Evolutionary conservation across 2,888 invertebrate genomes (phyloP).

Genomic region (Choreutis nemorana): DNA sequence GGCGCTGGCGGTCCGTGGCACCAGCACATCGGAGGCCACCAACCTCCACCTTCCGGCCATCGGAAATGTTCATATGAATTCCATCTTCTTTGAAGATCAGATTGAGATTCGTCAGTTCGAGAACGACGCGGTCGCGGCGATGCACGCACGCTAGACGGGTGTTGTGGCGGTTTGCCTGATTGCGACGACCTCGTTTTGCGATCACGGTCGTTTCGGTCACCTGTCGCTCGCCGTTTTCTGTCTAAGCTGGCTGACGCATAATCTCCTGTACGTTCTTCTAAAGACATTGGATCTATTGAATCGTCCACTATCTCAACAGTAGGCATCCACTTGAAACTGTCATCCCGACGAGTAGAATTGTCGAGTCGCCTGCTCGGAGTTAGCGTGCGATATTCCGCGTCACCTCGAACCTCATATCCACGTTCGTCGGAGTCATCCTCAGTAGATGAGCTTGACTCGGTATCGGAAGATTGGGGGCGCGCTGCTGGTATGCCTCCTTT

Average conservation of each 20-base stretch:
- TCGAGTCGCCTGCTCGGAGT: constrained; percentile 52
- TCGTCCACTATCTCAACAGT: constrained; percentile 40
- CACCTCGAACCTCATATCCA: constrained; percentile 65
- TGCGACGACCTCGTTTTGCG: constrained; percentile 70
- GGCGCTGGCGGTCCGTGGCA: constrained; percentile 53
- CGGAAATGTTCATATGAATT: constrained; percentile 69
- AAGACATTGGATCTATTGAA: constrained; percentile 24
- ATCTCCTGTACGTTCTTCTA: constrained; percentile 36
- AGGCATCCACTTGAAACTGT: constrained; percentile 74
- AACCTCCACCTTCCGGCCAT: constrained; percentile 60
- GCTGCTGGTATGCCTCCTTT: constrained; percentile 46
- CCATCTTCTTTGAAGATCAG: constrained; percentile 54
- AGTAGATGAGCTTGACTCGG: constrained; percentile 39
- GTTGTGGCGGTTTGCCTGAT: constrained; percentile 58
- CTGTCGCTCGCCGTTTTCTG: constrained; percentile 55
- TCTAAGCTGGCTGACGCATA: constrained; percentile 61
- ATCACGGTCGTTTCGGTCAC: constrained; percentile 68
- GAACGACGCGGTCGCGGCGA: constrained; percentile 47
- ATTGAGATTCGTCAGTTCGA: constrained; percentile 43
- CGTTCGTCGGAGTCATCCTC: constrained; percentile 45
- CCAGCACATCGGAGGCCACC: constrained; percentile 59
- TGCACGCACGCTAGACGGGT: constrained; percentile 44
- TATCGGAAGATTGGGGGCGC: constrained; percentile 45
- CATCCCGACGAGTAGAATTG: constrained; percentile 70
- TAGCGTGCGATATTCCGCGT: constrained; percentile 66